phyloP scores from a whole-genome alignment of 1,140 invertebrate genomes.

The Andrena cerasifolii region DNA sequence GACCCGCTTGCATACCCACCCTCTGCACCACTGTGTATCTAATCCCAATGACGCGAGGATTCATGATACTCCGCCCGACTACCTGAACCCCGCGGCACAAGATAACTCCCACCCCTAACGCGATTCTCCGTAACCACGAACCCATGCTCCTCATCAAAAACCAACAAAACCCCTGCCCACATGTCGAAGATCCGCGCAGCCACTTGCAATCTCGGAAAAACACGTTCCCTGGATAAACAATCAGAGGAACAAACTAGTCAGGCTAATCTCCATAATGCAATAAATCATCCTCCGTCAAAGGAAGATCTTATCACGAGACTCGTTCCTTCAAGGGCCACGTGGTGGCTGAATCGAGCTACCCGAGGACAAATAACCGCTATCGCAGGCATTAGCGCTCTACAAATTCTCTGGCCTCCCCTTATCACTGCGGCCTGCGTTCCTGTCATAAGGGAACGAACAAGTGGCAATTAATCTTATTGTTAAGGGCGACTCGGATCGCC shows the following conservation, averaged over 20 bases:
- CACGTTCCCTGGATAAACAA: background rate
- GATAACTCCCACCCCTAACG: too few relatives aligned
- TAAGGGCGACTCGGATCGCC: slow-evolving; percentile 3
- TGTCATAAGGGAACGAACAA: background rate
- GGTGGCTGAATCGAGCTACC: background rate
- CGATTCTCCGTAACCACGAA: too few relatives aligned
- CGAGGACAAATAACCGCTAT: background rate
- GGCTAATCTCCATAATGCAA: too few relatives aligned
- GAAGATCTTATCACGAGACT: background rate
- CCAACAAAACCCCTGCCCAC: too few relatives aligned
- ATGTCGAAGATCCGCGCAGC: too few relatives aligned
- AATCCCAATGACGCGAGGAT: slow-evolving; percentile 21
- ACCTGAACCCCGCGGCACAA: too few relatives aligned
- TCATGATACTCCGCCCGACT: slow-evolving; percentile 31
- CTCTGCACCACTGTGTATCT: slow-evolving; percentile 24
- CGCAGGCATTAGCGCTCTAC: background rate
- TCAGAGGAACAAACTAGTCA: background rate
- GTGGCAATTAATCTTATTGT: slow-evolving; percentile 36
- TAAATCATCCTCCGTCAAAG: slow-evolving; percentile 7
- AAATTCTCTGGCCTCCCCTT: background rate
- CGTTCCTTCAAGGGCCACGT: background rate
- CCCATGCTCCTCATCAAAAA: background rate
- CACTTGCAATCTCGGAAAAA: background rate
- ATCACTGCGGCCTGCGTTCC: background rate
- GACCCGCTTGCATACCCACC: slow-evolving; percentile 4